Base-by-base conservation (phyloP, 2,113 vertebrate genomes). In the Thinocorus orbignyianus region DNA sequence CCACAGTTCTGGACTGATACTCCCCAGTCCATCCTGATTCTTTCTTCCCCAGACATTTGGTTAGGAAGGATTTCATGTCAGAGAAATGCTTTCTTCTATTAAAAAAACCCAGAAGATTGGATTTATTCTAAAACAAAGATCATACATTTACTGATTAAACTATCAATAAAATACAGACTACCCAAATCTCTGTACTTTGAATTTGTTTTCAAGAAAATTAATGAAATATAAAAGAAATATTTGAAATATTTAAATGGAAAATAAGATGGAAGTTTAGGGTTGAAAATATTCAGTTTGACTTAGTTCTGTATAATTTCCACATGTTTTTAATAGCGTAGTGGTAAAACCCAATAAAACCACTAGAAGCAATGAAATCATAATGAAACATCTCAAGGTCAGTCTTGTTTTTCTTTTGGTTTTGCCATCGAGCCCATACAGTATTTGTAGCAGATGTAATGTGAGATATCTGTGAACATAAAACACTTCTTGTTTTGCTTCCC, bases 281-380 rank as follows among this genome's bases (percentile, higher is more conserved):
- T 89, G 66, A 87, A 95, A 95, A 93, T 89, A 30, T 55, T 60
- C 58, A 10, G 31, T 85, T 94, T 95, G 58, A 81, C 70, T 92
- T 84, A 57, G 52, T 72, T 85, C 61, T 94, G n/a, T 95, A 37
- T 88, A 82, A 62, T 94, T 95, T 89, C 91, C 96, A 96, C 66
- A 57, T 96, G 93, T 76, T 96, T 96, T 93, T 92, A 96, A 94
- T 94, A 94, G 78, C 58, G 31, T 66, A 31, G 81, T 85, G 92
- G 93, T 96, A 95, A 89, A 96, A 93, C 49, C 49, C 95, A 95
- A 73, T 85, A 92, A 96, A 97, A 88, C 95, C 88, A 79, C 90
- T 61, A 95, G 92, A 79, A 93, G 83, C 92, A 93, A 84, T 97
- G 96, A 96, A 96, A 97, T 96, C 69, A 94, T 94, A 94, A 97